phyloP scores from a whole-genome alignment of 2,888 invertebrate species.

The Anoplius nigerrimus region DNA sequence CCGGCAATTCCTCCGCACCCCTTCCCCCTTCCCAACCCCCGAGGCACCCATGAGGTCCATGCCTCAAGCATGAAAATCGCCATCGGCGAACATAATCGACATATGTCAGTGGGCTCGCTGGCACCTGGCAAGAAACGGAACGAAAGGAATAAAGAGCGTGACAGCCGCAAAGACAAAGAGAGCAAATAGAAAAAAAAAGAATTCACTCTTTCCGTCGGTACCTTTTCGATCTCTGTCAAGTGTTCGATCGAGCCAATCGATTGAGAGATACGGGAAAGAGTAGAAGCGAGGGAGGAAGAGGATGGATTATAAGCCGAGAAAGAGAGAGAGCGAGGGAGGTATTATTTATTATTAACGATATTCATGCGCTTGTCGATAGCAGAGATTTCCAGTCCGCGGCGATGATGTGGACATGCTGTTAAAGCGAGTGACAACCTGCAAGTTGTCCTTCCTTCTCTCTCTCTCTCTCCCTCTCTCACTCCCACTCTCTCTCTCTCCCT shows the following conservation, averaged over 20 bases:
- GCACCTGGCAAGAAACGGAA: slow-evolving; percentile 6
- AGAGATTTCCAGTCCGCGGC: slow-evolving; percentile 67
- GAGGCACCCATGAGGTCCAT: too few relatives aligned
- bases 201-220: slow-evolving; percentile 33
- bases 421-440: slow-evolving; percentile 60
- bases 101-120: slow-evolving; percentile 11
- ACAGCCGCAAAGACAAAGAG: too few relatives aligned
- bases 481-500: slow-evolving; percentile 9
- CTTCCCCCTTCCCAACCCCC: too few relatives aligned
- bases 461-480: not conserved
- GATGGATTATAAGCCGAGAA: too few relatives aligned
- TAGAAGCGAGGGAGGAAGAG: not conserved
- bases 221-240: slow-evolving; percentile 45
- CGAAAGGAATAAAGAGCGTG: not conserved
- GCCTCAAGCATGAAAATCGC: too few relatives aligned
- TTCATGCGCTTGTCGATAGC: slow-evolving; percentile 71
- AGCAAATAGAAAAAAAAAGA: slow-evolving; percentile 15
- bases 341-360: slow-evolving; percentile 71
- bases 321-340: slow-evolving; percentile 18
- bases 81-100: not conserved
- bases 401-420: slow-evolving; percentile 64
- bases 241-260: slow-evolving; percentile 44
- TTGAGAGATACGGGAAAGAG: not conserved
- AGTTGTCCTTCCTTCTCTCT: slow-evolving; percentile 26
- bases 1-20: too few relatives aligned